Conservation (phyloP, 53 echinoderm and acorn worm genomes). For the Astropecten irregularis region DNA sequence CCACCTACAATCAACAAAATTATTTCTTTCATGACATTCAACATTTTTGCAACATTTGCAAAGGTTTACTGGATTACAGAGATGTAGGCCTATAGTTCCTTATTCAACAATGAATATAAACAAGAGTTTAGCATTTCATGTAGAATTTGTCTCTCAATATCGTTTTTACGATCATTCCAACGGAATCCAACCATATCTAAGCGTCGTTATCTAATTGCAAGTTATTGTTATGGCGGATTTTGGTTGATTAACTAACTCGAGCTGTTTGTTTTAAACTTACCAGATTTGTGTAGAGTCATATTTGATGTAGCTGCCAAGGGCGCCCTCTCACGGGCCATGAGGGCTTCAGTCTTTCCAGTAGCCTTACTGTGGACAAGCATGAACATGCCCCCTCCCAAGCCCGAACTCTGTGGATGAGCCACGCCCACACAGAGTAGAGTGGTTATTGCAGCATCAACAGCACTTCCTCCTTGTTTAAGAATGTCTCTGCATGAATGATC, state of each 20-base stretch:
- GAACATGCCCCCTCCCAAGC: slow-evolving; percentile 56
- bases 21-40: no score
- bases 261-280: no score
- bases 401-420: slow-evolving; percentile 53
- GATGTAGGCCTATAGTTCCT: neutral
- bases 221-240: no score
- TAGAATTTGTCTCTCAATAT: neutral
- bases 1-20: slow-evolving; percentile 34
- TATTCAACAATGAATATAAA: no score
- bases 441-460: slow-evolving; percentile 60
- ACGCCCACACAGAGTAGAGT: slow-evolving; percentile 53
- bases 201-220: no score
- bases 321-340: slow-evolving; percentile 56
- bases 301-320: slow-evolving; percentile 38
- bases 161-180: no score
- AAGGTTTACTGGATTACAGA: neutral
- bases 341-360: neutral
- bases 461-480: slow-evolving; percentile 42
- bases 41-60: neutral
- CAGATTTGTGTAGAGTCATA: slow-evolving; percentile 4
- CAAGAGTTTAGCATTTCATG: no score
- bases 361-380: slow-evolving; percentile 41
- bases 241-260: no score
- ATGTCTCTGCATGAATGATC: slow-evolving; percentile 34
- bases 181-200: no score